Evolutionary conservation across 2,113 vertebrate genomes (phyloP), one percentile per base, ranked within the genome.

Genomic region (Chaetops frenatus): DNA sequence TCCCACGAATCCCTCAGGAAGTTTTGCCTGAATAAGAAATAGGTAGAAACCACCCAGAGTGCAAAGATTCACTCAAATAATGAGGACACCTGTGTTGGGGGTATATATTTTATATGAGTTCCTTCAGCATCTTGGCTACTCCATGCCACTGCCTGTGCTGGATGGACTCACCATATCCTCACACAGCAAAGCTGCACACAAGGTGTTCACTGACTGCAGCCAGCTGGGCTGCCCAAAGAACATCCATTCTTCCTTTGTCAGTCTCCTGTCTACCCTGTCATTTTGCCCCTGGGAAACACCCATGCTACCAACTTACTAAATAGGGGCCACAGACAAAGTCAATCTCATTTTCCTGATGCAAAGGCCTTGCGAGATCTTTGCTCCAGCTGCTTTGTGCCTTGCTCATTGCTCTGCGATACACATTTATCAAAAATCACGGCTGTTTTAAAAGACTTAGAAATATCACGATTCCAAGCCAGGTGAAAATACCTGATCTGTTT

Each of bases 41-140:
- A 29, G 40, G 24, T 13, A 40, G 31, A 16, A 82, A 20, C 33
- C 15, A 35, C 48, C 47, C 0, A 0, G 42, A 58, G 33, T 13
- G 15, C 64, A 71, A 51, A 80, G 71, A 56, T 61, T 47, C 1
- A 2, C 35, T 31, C 29, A 81, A 87, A 66, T 44, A 22, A 57
- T 11, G 15, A 83, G n/a, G 42, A 82, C 0, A 0, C 51, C 38
- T 60, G 2, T 15, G 12, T 18, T 70, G 33, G 33, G 22, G 33
- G 86, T 33, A 61, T 20, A 28, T 0, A 12, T 85, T 47, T 69
- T 12, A 38, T 27, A 15, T 0, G 1, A 47, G 15, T 28, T 15
- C 19, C 38, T 50, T 72, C 71, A 40, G n/a, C 1, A 2, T 27
- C 21, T 40, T 33, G 50, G 58, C 58, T 73, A 77, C 28, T 83